Conservation (phyloP, 2,888 invertebrate species). For the Hecatera dysodea region DNA sequence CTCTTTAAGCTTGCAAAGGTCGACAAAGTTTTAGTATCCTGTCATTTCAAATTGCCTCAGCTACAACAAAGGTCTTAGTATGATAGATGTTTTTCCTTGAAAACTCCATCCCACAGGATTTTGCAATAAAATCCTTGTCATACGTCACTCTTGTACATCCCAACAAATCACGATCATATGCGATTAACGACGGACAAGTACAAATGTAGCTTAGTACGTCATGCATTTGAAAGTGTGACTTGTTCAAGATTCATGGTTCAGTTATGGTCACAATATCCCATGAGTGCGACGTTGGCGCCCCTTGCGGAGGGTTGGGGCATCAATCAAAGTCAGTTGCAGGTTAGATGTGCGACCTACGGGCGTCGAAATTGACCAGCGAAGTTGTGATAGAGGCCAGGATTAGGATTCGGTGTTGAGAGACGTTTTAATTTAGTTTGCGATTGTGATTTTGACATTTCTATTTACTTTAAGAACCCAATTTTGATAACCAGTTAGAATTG, state of each 20-base stretch:
- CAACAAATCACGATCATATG: slow-evolving; percentile 43
- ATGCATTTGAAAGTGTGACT: slow-evolving; percentile 58
- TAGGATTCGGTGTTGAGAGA: slow-evolving; percentile 1
- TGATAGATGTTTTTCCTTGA: slow-evolving; percentile 18
- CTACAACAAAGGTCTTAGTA: background rate
- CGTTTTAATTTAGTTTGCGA: slow-evolving; percentile 7
- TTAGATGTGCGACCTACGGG: slow-evolving; percentile 64
- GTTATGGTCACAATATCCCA: slow-evolving; percentile 62
- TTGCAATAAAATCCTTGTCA: slow-evolving; percentile 11
- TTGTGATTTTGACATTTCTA: background rate
- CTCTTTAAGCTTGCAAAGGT: background rate
- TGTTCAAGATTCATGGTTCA: slow-evolving; percentile 66
- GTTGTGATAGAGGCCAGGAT: slow-evolving; percentile 21
- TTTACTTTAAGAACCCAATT: background rate
- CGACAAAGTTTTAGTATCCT: background rate
- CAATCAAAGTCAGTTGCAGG: slow-evolving; percentile 82
- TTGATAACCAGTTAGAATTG: background rate
- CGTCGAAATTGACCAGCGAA: slow-evolving; percentile 22
- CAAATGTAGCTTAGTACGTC: slow-evolving; percentile 49
- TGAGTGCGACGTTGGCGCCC: slow-evolving; percentile 65
- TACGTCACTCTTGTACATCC: slow-evolving; percentile 15
- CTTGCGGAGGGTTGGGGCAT: slow-evolving; percentile 70
- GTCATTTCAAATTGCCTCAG: background rate
- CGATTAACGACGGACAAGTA: slow-evolving; percentile 58
- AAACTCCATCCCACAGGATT: slow-evolving; percentile 4